Evolutionary conservation across 2,797 vertebrate species (phyloP).

Genomic region (Pipistrellus pygmaeus): DNA sequence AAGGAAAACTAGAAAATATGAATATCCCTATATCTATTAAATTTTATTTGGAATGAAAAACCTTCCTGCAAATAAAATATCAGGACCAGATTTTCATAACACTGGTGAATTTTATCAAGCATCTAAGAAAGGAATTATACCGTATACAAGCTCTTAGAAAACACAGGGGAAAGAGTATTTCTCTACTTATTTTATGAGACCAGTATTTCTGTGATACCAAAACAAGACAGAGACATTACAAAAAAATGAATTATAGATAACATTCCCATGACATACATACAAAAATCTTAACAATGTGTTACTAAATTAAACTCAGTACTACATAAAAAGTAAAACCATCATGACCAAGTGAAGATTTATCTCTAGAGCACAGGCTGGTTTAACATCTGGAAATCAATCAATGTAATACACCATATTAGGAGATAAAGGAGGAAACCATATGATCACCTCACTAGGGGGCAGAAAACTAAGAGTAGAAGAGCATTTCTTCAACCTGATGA

Average conservation of each 20-base stretch:
- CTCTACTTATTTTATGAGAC: background rate
- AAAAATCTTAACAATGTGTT: background rate
- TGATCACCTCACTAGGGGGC: background rate
- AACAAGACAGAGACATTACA: background rate
- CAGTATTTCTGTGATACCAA: background rate
- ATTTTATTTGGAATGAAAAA: background rate
- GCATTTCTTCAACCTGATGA: background rate
- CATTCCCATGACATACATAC: background rate
- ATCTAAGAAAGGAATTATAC: background rate
- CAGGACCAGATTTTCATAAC: background rate
- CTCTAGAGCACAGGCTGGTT: background rate
- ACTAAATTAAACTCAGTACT: background rate
- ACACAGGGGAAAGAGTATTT: background rate
- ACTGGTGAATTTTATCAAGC: background rate
- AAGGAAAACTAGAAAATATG: background rate
- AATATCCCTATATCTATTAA: too few relatives aligned
- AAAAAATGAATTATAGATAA: background rate
- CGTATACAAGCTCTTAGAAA: background rate
- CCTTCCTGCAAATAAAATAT: background rate
- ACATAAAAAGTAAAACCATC: background rate
- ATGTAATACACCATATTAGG: background rate
- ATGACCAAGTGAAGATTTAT: background rate
- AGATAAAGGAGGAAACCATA: background rate
- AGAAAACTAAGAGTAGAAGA: background rate
- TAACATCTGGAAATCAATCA: background rate